Evolutionary conservation across 2,797 vertebrate species (phyloP).

Genomic region (Petrocephalus sullivani): DNA sequence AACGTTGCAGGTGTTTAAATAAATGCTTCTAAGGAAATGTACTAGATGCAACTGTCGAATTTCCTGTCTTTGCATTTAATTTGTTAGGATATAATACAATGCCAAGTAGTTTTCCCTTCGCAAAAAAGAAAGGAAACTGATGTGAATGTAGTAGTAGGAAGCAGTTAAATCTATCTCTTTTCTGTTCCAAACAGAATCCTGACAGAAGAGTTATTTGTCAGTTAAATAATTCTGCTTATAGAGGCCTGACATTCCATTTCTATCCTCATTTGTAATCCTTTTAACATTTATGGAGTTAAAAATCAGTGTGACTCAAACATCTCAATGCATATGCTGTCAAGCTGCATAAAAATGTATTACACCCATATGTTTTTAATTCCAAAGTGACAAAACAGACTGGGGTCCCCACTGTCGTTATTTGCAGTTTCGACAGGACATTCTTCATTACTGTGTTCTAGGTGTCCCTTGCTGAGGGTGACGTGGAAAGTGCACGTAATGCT

Average conservation of each 20-base stretch:
- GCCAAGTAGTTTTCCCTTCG: too few relatives aligned
- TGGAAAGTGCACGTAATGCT: neutral
- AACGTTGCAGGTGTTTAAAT: neutral
- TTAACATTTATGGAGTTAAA: neutral
- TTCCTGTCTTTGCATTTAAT: neutral
- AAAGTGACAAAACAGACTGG: neutral
- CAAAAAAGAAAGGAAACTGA: neutral
- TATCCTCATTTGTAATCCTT: neutral
- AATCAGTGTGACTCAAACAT: neutral
- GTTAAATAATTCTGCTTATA: neutral
- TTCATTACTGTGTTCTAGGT: neutral
- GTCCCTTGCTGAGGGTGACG: neutral
- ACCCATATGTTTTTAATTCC: neutral
- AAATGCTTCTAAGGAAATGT: neutral
- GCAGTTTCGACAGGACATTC: neutral
- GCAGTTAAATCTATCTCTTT: neutral
- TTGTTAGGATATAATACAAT: neutral
- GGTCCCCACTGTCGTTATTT: neutral
- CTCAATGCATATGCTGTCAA: slow-evolving; percentile 6
- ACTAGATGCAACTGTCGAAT: neutral
- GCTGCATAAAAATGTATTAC: neutral
- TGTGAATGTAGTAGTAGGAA: neutral
- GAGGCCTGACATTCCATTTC: neutral
- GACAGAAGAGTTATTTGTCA: slow-evolving; percentile 9
- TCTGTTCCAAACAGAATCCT: neutral